phyloP scores from a whole-genome alignment of 2,113 vertebrate species.

The Bolborhynchus lineola region DNA sequence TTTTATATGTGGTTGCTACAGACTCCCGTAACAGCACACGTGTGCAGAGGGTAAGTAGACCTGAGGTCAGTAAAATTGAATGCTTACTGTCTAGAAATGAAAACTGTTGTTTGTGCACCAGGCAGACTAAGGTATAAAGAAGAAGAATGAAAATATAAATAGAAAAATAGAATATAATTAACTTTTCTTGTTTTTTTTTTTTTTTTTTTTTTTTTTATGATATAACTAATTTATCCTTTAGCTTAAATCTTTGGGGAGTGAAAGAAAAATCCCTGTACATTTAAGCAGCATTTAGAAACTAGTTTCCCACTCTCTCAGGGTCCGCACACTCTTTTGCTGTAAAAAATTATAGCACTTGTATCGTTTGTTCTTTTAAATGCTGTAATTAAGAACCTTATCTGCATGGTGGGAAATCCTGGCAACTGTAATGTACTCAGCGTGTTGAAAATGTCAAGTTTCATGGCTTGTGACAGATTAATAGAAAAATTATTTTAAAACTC shows the following conservation, averaged over 20 bases:
- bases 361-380: constrained; percentile 34
- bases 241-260: neutral
- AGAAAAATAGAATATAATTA: neutral
- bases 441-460: constrained; percentile 60
- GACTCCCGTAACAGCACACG: neutral
- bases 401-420: constrained; percentile 35
- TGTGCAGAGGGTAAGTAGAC: neutral
- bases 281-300: neutral
- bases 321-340: neutral
- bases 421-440: constrained; percentile 42
- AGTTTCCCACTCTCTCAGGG: neutral
- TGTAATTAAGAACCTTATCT: constrained; percentile 56
- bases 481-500: constrained; percentile 56
- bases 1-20: neutral
- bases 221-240: neutral
- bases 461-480: constrained; percentile 62
- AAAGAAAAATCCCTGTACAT: neutral
- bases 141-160: neutral
- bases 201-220: neutral
- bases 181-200: neutral
- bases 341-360: neutral
- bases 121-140: neutral
- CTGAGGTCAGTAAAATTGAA: neutral
- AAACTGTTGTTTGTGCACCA: neutral
- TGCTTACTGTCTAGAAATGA: neutral